Evolutionary conservation across 2,113 vertebrate genomes (phyloP).

Genomic region (Heteronetta atricapilla): DNA sequence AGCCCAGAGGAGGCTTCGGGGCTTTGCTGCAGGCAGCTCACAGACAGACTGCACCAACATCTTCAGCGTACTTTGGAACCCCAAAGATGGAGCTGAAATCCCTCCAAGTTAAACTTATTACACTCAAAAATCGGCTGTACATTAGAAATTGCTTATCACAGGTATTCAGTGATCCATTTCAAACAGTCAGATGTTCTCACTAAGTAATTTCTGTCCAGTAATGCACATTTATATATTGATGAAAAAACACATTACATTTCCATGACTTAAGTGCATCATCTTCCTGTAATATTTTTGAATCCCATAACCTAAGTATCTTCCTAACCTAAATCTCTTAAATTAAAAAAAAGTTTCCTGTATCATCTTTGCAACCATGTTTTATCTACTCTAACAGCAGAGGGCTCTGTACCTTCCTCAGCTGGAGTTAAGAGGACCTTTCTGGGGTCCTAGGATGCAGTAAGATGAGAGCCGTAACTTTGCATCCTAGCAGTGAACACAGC

Average conservation of each 20-base stretch:
- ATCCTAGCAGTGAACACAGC: neutral
- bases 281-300: neutral
- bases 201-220: neutral
- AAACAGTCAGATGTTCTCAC: neutral
- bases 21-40: neutral
- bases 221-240: neutral
- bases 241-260: neutral
- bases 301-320: neutral
- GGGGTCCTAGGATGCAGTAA: neutral
- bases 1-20: neutral
- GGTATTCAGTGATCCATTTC: neutral
- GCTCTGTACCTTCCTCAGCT: neutral
- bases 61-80: neutral
- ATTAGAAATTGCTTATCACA: neutral
- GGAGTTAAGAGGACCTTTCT: neutral
- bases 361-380: neutral
- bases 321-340: neutral
- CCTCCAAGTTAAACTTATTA: neutral
- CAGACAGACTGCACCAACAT: neutral
- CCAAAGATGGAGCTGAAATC: neutral
- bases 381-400: accelerated
- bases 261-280: neutral
- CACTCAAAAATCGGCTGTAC: neutral
- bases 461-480: neutral
- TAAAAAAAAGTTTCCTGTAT: neutral